Evolutionary conservation across 1,140 invertebrate species (phyloP).

Genomic region (Leptinotarsa defecta): DNA sequence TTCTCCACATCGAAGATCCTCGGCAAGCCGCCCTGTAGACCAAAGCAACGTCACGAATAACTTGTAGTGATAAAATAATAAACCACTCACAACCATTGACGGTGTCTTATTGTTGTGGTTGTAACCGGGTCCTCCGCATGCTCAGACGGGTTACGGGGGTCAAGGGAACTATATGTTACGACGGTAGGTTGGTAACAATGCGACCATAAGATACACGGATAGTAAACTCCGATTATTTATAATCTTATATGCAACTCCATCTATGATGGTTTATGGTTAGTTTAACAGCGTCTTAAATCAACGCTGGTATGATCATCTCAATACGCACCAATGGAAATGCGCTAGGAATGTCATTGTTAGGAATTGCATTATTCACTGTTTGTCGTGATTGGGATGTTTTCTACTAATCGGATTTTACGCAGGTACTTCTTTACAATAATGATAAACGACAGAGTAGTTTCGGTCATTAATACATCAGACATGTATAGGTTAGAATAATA

Average conservation of each 20-base stretch:
- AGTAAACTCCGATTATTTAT: slow-evolving; percentile 33
- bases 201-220: slow-evolving; percentile 33
- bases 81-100: slow-evolving; percentile 22
- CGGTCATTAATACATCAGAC: too few relatives aligned
- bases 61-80: slow-evolving; percentile 29
- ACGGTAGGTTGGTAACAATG: slow-evolving; percentile 40
- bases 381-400: background rate
- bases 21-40: background rate
- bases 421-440: too few relatives aligned
- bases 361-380: background rate
- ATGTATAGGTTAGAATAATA: too few relatives aligned
- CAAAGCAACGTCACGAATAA: slow-evolving; percentile 13
- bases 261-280: slow-evolving; percentile 29
- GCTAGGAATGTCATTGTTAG: background rate
- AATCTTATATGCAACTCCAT: slow-evolving; percentile 25
- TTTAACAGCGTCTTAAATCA: slow-evolving; percentile 21
- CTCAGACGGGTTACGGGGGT: slow-evolving; percentile 40
- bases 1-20: too few relatives aligned
- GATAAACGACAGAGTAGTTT: too few relatives aligned
- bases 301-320: background rate
- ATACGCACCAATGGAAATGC: slow-evolving; percentile 5
- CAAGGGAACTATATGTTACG: slow-evolving; percentile 43
- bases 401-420: too few relatives aligned
- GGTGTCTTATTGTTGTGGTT: slow-evolving; percentile 29
- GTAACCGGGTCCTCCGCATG: slow-evolving; percentile 28